These are phyloP conservation scores for Elephas maximus DNA, from an alignment of 2,113 vertebrate genomes.

Conservation along the genomic window DNA sequence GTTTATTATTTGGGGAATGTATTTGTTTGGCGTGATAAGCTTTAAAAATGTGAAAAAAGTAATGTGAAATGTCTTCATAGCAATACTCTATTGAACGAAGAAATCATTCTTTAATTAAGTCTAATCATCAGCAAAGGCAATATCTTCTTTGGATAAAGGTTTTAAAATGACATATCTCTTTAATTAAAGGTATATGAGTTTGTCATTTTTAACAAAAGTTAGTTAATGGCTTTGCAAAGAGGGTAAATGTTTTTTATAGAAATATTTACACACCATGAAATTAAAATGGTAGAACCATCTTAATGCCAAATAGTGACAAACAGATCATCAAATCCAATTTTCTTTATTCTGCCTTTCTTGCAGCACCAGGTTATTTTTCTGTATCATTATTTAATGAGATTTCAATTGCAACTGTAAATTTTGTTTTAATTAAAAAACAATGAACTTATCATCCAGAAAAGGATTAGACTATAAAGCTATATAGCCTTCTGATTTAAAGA, in stretches of 20 bases:
- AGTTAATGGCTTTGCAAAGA: slow-evolving; percentile 65
- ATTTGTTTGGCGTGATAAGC: not conserved
- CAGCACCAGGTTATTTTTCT: not conserved
- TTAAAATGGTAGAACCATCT: slow-evolving; percentile 60
- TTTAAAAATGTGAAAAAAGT: not conserved
- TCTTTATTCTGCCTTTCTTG: not conserved
- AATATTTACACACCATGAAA: slow-evolving; percentile 15
- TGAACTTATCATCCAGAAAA: slow-evolving; percentile 58
- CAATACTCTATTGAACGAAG: slow-evolving; percentile 19
- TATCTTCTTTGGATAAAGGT: slow-evolving; percentile 61
- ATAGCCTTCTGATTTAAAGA: not conserved
- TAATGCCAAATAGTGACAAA: slow-evolving; percentile 51
- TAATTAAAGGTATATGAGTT: slow-evolving; percentile 67
- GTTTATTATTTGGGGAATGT: not conserved
- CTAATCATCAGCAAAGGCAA: slow-evolving; percentile 11
- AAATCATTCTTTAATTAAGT: slow-evolving; percentile 68
- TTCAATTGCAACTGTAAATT: slow-evolving; percentile 65
- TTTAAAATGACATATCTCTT: slow-evolving; percentile 79
- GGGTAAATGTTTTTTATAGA: slow-evolving; percentile 60
- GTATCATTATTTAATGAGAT: slow-evolving; percentile 41
- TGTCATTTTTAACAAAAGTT: slow-evolving; percentile 68
- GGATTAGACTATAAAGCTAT: not conserved
- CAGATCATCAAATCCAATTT: slow-evolving; percentile 4
- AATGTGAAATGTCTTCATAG: slow-evolving; percentile 36
- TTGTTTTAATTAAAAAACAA: slow-evolving; percentile 69